Percentiles rank a stretch among this genome's conserved stretches.
phyloP scores from a whole-genome alignment of 2,888 invertebrate genomes.

The Phaonia tiefii region DNA sequence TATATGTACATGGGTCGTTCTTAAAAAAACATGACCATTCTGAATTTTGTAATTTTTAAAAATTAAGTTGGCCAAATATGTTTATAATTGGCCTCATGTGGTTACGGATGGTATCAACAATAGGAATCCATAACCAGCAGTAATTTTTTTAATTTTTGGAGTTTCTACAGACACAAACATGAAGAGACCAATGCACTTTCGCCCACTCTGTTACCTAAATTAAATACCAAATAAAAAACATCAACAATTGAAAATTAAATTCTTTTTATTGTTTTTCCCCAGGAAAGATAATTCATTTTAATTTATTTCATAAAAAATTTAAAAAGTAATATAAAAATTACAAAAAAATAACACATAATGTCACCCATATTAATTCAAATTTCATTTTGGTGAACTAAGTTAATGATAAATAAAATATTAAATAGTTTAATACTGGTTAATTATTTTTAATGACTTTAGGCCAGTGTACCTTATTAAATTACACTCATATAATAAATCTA shows the following conservation, averaged over 20 bases:
- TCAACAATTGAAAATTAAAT: conserved; percentile 47
- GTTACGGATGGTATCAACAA: conserved; percentile 49
- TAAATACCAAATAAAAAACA: conserved; percentile 41
- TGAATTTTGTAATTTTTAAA: conserved; percentile 43
- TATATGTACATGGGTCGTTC: conserved; percentile 32
- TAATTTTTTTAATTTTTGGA: conserved; percentile 43
- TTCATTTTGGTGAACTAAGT: conserved; percentile 38
- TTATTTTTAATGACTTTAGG: conserved; percentile 44
- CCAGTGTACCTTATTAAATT: conserved; percentile 34
- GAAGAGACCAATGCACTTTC: conserved; percentile 47
- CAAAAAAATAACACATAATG: conserved; percentile 47
- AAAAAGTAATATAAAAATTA: conserved; percentile 47
- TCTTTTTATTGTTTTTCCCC: conserved; percentile 46
- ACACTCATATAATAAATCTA: no score
- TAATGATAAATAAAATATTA: conserved; percentile 45
- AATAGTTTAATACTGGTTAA: conserved; percentile 40
- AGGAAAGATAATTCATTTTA: conserved; percentile 46
- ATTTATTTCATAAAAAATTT: conserved; percentile 46
- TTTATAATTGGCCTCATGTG: conserved; percentile 49
- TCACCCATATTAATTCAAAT: conserved; percentile 46
- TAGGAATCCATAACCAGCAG: conserved; percentile 48
- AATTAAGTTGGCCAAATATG: conserved; percentile 47
- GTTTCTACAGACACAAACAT: no score
- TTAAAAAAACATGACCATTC: conserved; percentile 48
- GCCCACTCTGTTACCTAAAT: conserved; percentile 46